These are phyloP conservation scores for Chelonia mydas DNA, from an alignment of 2,797 vertebrate species.

Conservation along the genomic window DNA sequence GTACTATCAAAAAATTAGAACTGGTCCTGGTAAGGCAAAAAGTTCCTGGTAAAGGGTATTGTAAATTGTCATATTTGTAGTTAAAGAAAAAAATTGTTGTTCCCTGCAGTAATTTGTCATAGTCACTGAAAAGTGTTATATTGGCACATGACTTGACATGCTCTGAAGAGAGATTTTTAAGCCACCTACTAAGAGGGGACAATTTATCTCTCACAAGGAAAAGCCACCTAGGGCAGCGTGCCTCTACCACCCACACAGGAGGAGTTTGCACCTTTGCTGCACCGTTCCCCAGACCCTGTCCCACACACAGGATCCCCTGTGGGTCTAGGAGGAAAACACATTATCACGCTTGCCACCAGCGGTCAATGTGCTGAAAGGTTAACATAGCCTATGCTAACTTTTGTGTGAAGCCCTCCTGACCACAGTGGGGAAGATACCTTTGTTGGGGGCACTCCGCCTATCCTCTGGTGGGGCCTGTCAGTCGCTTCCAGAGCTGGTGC, in stretches of 20 bases:
- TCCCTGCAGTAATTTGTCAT: conserved; percentile 66
- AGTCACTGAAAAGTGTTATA: conserved; percentile 54
- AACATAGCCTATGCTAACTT: background rate
- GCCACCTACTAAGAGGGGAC: conserved; percentile 37
- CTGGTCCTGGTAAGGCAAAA: background rate
- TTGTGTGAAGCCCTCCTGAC: fast-evolving
- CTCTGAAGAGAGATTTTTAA: conserved; percentile 63
- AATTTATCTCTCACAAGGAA: background rate
- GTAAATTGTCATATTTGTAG: conserved; percentile 44
- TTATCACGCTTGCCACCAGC: background rate
- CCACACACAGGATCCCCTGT: background rate
- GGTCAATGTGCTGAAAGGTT: background rate
- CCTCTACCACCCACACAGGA: background rate
- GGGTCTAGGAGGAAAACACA: background rate
- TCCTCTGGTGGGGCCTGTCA: background rate
- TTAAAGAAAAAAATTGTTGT: conserved; percentile 41
- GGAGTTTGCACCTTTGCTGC: background rate
- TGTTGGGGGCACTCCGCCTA: fast-evolving
- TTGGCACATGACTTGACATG: conserved; percentile 31
- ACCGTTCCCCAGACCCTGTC: background rate
- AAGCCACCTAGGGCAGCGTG: conserved; percentile 16
- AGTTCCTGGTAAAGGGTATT: conserved; percentile 5
- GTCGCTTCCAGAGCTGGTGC: background rate
- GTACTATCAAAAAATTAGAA: conserved; percentile 41
- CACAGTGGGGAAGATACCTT: fast-evolving